Evolutionary conservation across 2,113 vertebrate species (phyloP).

Genomic region (Clarias macrocephalus): DNA sequence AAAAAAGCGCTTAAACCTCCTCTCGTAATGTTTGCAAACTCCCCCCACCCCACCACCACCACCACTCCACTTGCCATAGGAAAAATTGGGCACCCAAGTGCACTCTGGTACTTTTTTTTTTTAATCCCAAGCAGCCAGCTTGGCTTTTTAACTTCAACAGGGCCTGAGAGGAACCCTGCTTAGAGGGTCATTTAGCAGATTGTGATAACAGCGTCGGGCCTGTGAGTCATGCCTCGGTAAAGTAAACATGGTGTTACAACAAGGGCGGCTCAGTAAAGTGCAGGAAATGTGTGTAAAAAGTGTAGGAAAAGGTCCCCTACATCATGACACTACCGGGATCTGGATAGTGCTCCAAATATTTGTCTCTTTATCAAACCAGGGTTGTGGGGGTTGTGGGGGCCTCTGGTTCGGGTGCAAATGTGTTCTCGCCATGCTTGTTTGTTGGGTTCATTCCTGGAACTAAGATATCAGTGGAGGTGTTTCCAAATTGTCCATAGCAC

Average conservation of each 20-base stretch:
- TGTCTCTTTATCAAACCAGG: not conserved
- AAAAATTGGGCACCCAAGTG: constrained; percentile 60
- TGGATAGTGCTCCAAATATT: not conserved
- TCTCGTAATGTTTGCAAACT: constrained; percentile 51
- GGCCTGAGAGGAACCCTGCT: constrained; percentile 33
- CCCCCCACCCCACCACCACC: not conserved
- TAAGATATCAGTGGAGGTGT: no score
- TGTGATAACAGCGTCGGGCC: not conserved
- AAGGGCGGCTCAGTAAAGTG: not conserved
- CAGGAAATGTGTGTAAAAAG: not conserved
- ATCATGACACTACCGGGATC: no score
- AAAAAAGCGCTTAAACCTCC: constrained; percentile 53
- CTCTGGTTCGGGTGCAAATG: no score
- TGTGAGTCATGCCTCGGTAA: not conserved
- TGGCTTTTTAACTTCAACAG: constrained; percentile 46
- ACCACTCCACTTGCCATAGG: constrained; percentile 40
- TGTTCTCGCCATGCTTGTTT: no score
- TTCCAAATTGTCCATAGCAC: no score
- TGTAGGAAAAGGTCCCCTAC: not conserved
- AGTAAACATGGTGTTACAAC: constrained; percentile 13
- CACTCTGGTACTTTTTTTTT: constrained; percentile 58
- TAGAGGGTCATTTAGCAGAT: constrained; percentile 37
- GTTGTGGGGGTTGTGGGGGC: no score
- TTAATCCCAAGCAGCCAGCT: constrained; percentile 50
- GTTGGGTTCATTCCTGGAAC: no score